Percentiles rank a stretch among this genome's conserved stretches.
Conservation (phyloP, 2,797 vertebrate species). For the Amblyopsis hoosieri region DNA sequence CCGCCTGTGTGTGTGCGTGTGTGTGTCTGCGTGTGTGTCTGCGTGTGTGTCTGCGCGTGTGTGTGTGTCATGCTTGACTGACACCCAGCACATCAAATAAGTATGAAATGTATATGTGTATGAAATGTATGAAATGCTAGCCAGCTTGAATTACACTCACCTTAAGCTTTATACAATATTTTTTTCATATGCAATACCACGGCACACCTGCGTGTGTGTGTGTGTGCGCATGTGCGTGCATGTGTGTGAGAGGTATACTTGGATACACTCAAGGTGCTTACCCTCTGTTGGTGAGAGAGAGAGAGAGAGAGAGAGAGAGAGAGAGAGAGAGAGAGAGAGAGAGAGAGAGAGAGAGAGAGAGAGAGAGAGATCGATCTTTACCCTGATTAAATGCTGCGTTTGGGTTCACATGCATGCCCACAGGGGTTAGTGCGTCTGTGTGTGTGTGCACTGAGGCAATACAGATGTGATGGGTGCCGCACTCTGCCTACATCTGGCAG, state of each 20-base stretch:
- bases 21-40: slow-evolving; percentile 9
- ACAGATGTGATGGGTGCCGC: slow-evolving; percentile 53
- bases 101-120: too few relatives aligned
- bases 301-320: background rate
- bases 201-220: slow-evolving; percentile 41
- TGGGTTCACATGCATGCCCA: too few relatives aligned
- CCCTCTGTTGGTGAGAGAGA: background rate
- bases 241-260: background rate
- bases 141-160: slow-evolving; percentile 63
- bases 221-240: slow-evolving; percentile 6
- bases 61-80: slow-evolving; percentile 55
- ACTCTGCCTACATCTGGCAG: slow-evolving; percentile 51
- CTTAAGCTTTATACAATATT: slow-evolving; percentile 38
- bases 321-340: too few relatives aligned
- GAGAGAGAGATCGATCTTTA: background rate
- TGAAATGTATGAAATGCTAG: slow-evolving; percentile 58
- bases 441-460: slow-evolving; percentile 30
- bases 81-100: slow-evolving; percentile 64
- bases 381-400: too few relatives aligned
- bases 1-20: slow-evolving; percentile 40
- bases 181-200: slow-evolving; percentile 26
- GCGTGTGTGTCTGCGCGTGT: slow-evolving; percentile 15
- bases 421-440: background rate
- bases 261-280: background rate
- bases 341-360: too few relatives aligned